Percentiles rank a stretch among this genome's conserved stretches.
These are phyloP conservation scores for Fulmarus glacialis DNA, from an alignment of 2,113 vertebrate species.

Conservation along the genomic window DNA sequence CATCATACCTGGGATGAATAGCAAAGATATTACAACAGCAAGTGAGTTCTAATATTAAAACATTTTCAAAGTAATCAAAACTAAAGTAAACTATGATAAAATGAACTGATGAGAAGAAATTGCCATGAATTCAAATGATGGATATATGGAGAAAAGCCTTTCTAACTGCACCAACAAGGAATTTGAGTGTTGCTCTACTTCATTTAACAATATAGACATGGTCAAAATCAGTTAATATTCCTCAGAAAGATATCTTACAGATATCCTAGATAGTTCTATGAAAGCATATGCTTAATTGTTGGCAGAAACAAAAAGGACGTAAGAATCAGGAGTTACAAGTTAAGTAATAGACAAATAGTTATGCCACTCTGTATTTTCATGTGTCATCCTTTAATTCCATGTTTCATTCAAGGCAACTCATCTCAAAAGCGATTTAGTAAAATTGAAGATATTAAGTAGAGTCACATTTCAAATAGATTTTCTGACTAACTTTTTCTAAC, in stretches of 20 bases:
- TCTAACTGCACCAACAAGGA: neutral
- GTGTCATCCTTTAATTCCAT: neutral
- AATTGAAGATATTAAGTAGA: neutral
- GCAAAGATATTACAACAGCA: neutral
- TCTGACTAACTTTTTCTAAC: neutral
- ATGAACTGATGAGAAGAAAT: neutral
- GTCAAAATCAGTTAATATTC: neutral
- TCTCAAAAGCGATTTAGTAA: neutral
- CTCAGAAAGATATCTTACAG: neutral
- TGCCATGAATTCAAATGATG: neutral
- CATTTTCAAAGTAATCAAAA: neutral
- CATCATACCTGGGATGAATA: too few species aligned
- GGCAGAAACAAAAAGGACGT: rapidly evolving
- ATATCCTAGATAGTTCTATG: neutral
- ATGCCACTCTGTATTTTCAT: neutral
- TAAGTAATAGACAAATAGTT: neutral
- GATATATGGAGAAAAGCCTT: neutral
- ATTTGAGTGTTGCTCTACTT: neutral
- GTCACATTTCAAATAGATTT: neutral
- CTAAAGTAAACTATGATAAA: neutral
- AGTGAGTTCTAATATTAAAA: neutral
- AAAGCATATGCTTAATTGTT: neutral
- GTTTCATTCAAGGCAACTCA: neutral
- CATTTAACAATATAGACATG: neutral
- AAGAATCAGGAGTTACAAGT: neutral